These are phyloP conservation scores for Stomatorhinus ivindoensis DNA, from an alignment of 2,113 vertebrate species.

Conservation along the genomic window DNA sequence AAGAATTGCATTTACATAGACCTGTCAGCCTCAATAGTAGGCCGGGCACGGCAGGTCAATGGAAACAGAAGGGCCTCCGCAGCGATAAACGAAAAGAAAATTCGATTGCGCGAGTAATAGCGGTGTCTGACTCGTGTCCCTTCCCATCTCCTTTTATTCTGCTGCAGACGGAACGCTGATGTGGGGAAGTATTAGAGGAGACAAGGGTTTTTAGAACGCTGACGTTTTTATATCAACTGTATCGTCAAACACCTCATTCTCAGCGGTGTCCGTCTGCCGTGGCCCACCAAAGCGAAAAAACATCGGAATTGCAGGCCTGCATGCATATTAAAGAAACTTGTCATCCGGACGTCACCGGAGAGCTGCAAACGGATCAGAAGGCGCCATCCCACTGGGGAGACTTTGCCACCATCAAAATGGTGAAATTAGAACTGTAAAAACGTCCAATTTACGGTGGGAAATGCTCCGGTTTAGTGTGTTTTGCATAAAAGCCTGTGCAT, in stretches of 20 bases:
- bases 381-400: constrained; percentile 81
- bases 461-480: constrained; percentile 94
- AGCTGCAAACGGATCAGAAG: constrained; percentile 72
- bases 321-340: constrained; percentile 91
- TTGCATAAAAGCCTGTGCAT: constrained; percentile 99
- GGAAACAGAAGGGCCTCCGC: neutral
- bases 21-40: neutral
- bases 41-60: neutral
- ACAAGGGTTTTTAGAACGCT: neutral
- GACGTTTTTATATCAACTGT: constrained; percentile 4
- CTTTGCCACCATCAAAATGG: constrained; percentile 93
- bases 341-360: constrained; percentile 91
- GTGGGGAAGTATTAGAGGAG: neutral
- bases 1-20: constrained; percentile 13
- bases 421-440: constrained; percentile 99
- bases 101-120: constrained; percentile 5
- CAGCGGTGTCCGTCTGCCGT: constrained; percentile 5
- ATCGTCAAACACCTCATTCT: constrained; percentile 17
- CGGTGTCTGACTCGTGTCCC: constrained; percentile 5
- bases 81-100: constrained; percentile 3
- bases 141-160: constrained; percentile 1
- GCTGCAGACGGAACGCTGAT: neutral
- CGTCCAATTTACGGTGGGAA: constrained; percentile 89
- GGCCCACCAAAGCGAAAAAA: constrained; percentile 46
- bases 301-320: constrained; percentile 74